Evolutionary conservation across 2,797 vertebrate species (phyloP).

Genomic region (Aplochiton taeniatus): DNA sequence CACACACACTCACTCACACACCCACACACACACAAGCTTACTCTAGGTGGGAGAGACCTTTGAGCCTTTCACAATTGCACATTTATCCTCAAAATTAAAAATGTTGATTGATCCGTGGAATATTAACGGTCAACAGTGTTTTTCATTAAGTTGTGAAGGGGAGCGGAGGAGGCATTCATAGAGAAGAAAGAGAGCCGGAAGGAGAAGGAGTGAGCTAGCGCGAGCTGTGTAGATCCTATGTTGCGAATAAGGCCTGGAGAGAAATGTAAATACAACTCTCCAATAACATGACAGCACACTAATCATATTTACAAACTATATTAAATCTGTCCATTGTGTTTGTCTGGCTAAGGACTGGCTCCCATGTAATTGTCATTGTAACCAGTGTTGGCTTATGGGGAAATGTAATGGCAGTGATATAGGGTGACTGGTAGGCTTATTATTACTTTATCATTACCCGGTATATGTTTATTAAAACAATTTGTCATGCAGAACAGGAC

Average conservation of each 20-base stretch:
- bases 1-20: slow-evolving; percentile 38
- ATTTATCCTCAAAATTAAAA: slow-evolving; percentile 88
- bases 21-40: slow-evolving; percentile 19
- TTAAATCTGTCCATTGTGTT: slow-evolving; percentile 99
- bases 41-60: slow-evolving; percentile 71
- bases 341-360: slow-evolving; percentile 91
- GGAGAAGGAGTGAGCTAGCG: slow-evolving; percentile 72
- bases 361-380: slow-evolving; percentile 97
- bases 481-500: slow-evolving; percentile 99
- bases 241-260: slow-evolving; percentile 92
- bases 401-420: slow-evolving; percentile 99
- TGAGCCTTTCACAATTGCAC: slow-evolving; percentile 78
- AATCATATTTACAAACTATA: slow-evolving; percentile 99
- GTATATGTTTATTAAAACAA: slow-evolving; percentile 99
- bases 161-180: slow-evolving; percentile 51
- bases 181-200: slow-evolving; percentile 70
- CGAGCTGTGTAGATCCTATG: slow-evolving; percentile 91
- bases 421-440: slow-evolving; percentile 98
- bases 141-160: slow-evolving; percentile 90
- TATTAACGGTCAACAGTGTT: slow-evolving; percentile 91
- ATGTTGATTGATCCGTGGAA: slow-evolving; percentile 90
- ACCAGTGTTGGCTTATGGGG: slow-evolving; percentile 92
- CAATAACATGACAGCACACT: slow-evolving; percentile 99
- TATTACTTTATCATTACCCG: slow-evolving; percentile 99
- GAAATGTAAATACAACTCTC: slow-evolving; percentile 98